Conservation (phyloP, 2,113 vertebrate species). For the Oxyura jamaicensis region DNA sequence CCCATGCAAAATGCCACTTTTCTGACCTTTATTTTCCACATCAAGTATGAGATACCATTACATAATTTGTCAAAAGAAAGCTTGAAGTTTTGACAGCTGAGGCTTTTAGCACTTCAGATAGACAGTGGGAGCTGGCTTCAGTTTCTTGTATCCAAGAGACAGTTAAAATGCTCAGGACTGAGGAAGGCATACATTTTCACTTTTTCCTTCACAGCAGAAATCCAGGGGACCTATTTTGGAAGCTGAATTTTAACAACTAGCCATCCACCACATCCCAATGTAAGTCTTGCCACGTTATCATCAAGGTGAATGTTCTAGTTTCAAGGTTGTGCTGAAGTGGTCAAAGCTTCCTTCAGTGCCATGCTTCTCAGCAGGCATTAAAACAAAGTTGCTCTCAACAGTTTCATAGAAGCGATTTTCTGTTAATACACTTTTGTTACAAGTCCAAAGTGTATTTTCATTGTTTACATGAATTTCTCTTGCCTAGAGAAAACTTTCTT, state of each 20-base stretch:
- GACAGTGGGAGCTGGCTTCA: rapidly evolving
- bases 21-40: not conserved
- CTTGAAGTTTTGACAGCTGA: not conserved
- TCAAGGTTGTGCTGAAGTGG: not conserved
- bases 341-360: not conserved
- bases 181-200: not conserved
- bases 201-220: not conserved
- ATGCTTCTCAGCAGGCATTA: not conserved
- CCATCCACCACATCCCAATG: not conserved
- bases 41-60: not conserved
- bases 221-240: not conserved
- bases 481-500: not conserved
- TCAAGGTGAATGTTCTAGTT: not conserved
- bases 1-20: not conserved
- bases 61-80: not conserved
- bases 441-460: not conserved
- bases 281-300: not conserved
- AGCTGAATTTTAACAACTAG: not conserved
- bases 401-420: not conserved
- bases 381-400: not conserved
- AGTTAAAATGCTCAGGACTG: not conserved
- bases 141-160: not conserved
- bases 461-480: not conserved
- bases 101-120: not conserved
- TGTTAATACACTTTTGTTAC: not conserved